Base-by-base conservation (phyloP, 1,140 invertebrate species). In the Drosophila mauritiana region DNA sequence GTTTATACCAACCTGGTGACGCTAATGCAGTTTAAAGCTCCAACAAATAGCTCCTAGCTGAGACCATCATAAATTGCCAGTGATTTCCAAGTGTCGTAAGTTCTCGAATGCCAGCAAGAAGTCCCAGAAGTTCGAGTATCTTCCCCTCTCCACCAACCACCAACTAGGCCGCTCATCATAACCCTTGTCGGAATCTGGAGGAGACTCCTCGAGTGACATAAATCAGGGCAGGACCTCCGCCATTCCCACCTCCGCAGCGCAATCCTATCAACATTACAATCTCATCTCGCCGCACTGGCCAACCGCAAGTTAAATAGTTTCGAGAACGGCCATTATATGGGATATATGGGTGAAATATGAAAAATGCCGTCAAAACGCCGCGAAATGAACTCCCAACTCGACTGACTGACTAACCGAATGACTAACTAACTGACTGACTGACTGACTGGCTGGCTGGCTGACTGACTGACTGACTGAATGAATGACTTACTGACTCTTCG, bases 331-430 rank as follows among this genome's bases (percentile, higher is more conserved):
- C 45, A 73, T 49, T 57, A 58, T 42, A 45, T 11, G 25, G 11
- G 51, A 51, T 15, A 20, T 20, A 40, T 43, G 15, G 4, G 22
- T 12, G 2, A 72, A 80, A 81, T 76, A 81, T 81, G 78, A 81
- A 61, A 80, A 68, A 80, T 80, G 64, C 46, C 70, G 63, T 17
- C 42, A 62, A 64, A 75, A 67, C 46, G 73, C 65, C 73, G 67
- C 59, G 40, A 78, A 78, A 72, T 72, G 76, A 70, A 79, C 73
- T 79, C 56, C 42, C 11, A 5, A 17, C 42, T 46, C 27, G 37
- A 40, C 20, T 55, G 37, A 54, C 36, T 54, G 25, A 54, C 46
- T 68, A 48, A 62, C 31, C 52, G 22, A 27, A 0, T 27, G 25
- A 34, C 4, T 45, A 17, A 42, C 17, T 68, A n/a, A 69, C 65